Percentiles rank a stretch among this genome's conserved stretches.
Evolutionary conservation across 2,888 invertebrate genomes (phyloP).

Genomic region (Atrina japonica): DNA sequence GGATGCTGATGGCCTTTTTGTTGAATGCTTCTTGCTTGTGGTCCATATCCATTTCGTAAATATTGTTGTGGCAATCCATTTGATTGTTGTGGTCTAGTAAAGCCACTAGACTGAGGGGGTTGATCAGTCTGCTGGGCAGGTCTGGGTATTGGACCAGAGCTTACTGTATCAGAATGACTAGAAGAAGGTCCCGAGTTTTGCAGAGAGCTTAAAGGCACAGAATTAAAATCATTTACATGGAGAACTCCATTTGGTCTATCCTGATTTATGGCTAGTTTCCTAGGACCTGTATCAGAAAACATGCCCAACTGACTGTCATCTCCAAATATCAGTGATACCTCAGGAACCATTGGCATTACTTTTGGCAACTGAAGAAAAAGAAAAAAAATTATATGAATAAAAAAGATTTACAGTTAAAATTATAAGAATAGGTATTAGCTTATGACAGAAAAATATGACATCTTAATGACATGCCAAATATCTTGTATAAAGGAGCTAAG

Average conservation of each 20-base stretch:
- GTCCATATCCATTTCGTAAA: neutral
- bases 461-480: no score
- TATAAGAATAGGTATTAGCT: no score
- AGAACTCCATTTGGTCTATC: slow-evolving; percentile 35
- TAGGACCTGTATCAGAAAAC: slow-evolving; percentile 29
- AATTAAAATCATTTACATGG: slow-evolving; percentile 31
- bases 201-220: neutral
- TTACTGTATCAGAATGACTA: slow-evolving; percentile 30
- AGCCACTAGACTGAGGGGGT: slow-evolving; percentile 41
- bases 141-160: slow-evolving; percentile 43
- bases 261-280: slow-evolving; percentile 34
- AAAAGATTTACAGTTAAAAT: no score
- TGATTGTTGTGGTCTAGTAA: slow-evolving; percentile 38
- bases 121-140: slow-evolving; percentile 36
- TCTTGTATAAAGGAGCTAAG: no score
- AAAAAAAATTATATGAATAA: no score
- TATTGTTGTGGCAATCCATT: slow-evolving; percentile 1
- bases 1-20: neutral
- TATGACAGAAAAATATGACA: no score
- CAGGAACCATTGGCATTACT: slow-evolving; percentile 76
- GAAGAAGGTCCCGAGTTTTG: slow-evolving; percentile 1
- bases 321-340: slow-evolving; percentile 76
- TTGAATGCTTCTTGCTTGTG: neutral
- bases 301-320: slow-evolving; percentile 50
- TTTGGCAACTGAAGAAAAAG: slow-evolving; percentile 62